phyloP scores from a whole-genome alignment of 2,888 invertebrate genomes.

The Gisinianus flammeolus region DNA sequence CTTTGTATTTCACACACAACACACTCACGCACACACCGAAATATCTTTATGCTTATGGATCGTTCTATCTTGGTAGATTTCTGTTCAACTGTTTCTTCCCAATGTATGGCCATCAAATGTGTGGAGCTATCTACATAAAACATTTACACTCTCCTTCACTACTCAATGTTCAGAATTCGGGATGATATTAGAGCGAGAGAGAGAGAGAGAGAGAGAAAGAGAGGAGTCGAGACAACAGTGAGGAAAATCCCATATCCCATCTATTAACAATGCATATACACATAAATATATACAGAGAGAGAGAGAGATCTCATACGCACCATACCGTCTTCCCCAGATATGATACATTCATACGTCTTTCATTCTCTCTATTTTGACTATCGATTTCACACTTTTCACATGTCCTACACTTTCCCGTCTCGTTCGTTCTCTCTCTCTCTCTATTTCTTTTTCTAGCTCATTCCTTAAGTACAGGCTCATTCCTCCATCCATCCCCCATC shows the following conservation, averaged over 20 bases:
- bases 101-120: not conserved
- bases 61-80: not conserved
- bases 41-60: not conserved
- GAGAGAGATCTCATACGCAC: too few species aligned
- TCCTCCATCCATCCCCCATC: not conserved
- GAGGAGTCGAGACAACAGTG: not conserved
- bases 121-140: not conserved
- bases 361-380: slow-evolving; percentile 53
- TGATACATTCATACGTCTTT: slow-evolving; percentile 18
- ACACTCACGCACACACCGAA: too few species aligned
- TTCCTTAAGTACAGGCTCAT: not conserved
- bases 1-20: too few species aligned
- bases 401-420: slow-evolving; percentile 31
- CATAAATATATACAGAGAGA: not conserved
- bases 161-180: not conserved
- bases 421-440: not conserved
- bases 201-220: not conserved
- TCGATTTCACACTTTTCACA: slow-evolving; percentile 56
- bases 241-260: not conserved
- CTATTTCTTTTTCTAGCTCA: not conserved
- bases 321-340: too few species aligned
- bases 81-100: not conserved
- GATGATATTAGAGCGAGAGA: not conserved
- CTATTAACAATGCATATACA: not conserved
- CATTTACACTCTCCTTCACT: too few species aligned